Evolutionary conservation across 2,113 vertebrate genomes (phyloP).

Genomic region (Charina bottae): DNA sequence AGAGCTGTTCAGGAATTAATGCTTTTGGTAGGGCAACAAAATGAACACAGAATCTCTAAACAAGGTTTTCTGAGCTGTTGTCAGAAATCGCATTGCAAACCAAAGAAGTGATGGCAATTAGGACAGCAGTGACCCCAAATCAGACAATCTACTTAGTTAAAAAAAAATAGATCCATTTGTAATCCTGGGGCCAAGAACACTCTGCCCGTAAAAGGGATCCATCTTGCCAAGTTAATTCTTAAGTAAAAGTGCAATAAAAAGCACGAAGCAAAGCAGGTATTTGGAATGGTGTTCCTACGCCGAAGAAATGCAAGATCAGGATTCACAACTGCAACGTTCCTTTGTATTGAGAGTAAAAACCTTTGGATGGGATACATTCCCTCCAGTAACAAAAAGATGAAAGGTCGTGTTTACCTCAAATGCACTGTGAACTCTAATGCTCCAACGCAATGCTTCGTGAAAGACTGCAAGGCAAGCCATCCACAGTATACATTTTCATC

Average conservation of each 20-base stretch:
- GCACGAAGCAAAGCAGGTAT: background rate
- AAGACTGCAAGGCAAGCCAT: background rate
- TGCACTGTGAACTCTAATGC: background rate
- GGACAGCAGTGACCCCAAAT: background rate
- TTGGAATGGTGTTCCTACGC: too few relatives aligned
- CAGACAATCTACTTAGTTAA: background rate
- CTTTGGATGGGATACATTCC: background rate
- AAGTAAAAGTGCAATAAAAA: background rate
- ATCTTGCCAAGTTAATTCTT: background rate
- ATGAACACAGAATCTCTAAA: background rate
- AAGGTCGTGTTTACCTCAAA: background rate
- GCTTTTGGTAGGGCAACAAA: background rate
- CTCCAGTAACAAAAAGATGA: background rate
- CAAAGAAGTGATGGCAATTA: background rate
- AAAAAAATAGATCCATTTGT: background rate
- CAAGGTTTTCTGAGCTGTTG: background rate
- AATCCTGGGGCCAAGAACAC: background rate
- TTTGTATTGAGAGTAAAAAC: background rate
- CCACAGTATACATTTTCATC: background rate
- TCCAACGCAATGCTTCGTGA: background rate
- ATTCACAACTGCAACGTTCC: accelerated
- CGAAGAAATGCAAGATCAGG: background rate
- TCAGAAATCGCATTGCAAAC: background rate
- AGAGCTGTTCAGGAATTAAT: background rate
- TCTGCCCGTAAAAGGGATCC: background rate